Evolutionary conservation across 1,140 invertebrate genomes (phyloP), one percentile per base, ranked within the genome.

Genomic region (Drosophila lacertosa): DNA sequence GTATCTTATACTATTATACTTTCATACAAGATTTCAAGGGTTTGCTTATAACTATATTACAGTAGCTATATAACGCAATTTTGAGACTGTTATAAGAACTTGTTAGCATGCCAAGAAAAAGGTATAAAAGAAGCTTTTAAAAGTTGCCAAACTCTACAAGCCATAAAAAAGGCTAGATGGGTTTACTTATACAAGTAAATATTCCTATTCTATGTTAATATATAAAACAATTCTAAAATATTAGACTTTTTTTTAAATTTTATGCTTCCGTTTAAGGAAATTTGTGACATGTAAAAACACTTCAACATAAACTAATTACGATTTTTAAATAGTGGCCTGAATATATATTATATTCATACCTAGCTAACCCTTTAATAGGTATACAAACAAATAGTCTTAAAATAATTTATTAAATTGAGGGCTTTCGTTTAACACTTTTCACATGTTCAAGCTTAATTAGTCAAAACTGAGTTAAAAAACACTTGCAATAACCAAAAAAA

Each of bases 61-160:
- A n/a, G 20, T 26, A 4, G 6, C 26, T 7, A 29, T 29, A 22
- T 29, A 0, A 9, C 9, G 6, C 0, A n/a, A 22, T n/a, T 5
- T 4, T 11, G 11, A 9, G 29, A 5, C 4, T 26, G 24, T n/a
- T 32, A 42, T 11, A 42, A 6, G 0, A 20, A 32, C 40, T 39
- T 24, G n/a, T 22, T n/a, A 11, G 11, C 37, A 10, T 29, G 33
- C 0, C 4, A 35, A 35, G 11, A 26, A 16, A n/a, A 0, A 42
- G 39, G 39, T 10, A 42, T 42, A 42, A 26, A 6, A 3, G 29
- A 18, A 42, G 53, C 53, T 42, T 26, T 53, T 3, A 6, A 15
- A 40, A 15, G 20, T 4, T 44, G 26, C 6, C 2, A 3, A 57
- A 44, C 15, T 57, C 54, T 57, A 42, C 54, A 57, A 42, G 20